Percentiles rank a stretch among this genome's conserved stretches.
phyloP scores from a whole-genome alignment of 1,140 invertebrate genomes.

The Megalopta genalis region DNA sequence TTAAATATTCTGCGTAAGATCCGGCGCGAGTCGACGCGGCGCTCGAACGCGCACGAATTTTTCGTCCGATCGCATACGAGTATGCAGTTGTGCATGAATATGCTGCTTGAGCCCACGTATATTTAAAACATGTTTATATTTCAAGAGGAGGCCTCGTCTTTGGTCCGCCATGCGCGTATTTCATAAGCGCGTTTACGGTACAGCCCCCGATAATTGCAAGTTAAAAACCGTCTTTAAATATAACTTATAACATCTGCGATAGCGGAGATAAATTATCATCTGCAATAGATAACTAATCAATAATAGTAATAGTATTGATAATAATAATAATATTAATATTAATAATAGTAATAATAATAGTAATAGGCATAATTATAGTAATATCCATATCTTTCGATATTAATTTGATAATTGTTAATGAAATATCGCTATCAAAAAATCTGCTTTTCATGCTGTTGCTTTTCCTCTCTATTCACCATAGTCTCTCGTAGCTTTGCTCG shows the following conservation, averaged over 20 bases:
- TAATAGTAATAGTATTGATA: slow-evolving; percentile 63
- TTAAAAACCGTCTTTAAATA: slow-evolving; percentile 69
- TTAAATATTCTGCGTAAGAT: slow-evolving; percentile 5
- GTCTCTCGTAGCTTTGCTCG: slow-evolving; percentile 51
- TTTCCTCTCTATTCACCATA: slow-evolving; percentile 11
- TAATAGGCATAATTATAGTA: slow-evolving; percentile 59
- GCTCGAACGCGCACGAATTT: neutral
- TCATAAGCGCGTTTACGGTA: slow-evolving; percentile 60
- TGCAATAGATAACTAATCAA: slow-evolving; percentile 63
- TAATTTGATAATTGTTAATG: slow-evolving; percentile 47
- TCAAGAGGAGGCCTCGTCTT: slow-evolving; percentile 71
- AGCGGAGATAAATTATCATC: slow-evolving; percentile 68
- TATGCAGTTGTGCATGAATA: slow-evolving; percentile 55
- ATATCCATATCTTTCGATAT: slow-evolving; percentile 60
- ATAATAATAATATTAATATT: slow-evolving; percentile 58
- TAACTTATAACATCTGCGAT: slow-evolving; percentile 69
- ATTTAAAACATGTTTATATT: slow-evolving; percentile 45
- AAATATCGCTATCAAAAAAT: slow-evolving; percentile 60
- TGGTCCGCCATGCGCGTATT: slow-evolving; percentile 72
- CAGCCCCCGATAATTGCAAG: slow-evolving; percentile 66
- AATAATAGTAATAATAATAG: slow-evolving; percentile 56
- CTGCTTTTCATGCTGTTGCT: slow-evolving; percentile 53
- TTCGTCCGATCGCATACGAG: slow-evolving; percentile 50
- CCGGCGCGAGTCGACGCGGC: slow-evolving; percentile 14
- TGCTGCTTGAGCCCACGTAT: slow-evolving; percentile 52